Conservation (phyloP, 2,113 vertebrate genomes). For the Festucalex cinctus region DNA sequence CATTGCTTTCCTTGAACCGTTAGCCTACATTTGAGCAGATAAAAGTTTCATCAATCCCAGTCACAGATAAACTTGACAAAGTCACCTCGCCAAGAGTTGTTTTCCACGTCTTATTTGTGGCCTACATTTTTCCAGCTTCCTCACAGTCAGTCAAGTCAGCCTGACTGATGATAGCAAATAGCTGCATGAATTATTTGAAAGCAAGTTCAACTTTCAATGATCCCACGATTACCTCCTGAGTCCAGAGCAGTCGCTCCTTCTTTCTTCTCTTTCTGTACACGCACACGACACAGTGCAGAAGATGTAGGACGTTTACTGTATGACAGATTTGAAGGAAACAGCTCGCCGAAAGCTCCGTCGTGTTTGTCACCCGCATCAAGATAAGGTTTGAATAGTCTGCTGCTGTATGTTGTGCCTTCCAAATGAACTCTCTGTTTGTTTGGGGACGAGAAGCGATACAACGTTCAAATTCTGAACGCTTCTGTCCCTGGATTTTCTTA, state of each 20-base stretch:
- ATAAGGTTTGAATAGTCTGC: background rate
- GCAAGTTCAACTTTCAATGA: slow-evolving; percentile 12
- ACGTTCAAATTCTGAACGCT: background rate
- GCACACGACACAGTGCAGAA: background rate
- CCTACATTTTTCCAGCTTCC: background rate
- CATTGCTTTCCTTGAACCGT: background rate
- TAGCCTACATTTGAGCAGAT: background rate
- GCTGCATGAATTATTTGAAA: background rate
- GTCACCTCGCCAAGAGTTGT: background rate
- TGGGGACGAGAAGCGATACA: background rate
- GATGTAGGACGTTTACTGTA: background rate
- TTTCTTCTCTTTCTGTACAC: too few relatives aligned
- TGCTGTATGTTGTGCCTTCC: background rate
- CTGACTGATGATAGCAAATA: slow-evolving; percentile 6
- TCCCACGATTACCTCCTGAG: too few relatives aligned
- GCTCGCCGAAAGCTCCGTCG: background rate
- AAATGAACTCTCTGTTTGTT: background rate
- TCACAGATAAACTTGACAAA: background rate
- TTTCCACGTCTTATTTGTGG: slow-evolving; percentile 5
- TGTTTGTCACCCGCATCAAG: background rate
- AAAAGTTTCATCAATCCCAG: background rate
- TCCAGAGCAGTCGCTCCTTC: too few relatives aligned
- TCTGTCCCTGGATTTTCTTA: background rate
- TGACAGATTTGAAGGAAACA: background rate
- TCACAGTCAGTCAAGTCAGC: slow-evolving; percentile 1